Base-by-base conservation (phyloP, 2,888 invertebrate species). In the Agrochola litura region DNA sequence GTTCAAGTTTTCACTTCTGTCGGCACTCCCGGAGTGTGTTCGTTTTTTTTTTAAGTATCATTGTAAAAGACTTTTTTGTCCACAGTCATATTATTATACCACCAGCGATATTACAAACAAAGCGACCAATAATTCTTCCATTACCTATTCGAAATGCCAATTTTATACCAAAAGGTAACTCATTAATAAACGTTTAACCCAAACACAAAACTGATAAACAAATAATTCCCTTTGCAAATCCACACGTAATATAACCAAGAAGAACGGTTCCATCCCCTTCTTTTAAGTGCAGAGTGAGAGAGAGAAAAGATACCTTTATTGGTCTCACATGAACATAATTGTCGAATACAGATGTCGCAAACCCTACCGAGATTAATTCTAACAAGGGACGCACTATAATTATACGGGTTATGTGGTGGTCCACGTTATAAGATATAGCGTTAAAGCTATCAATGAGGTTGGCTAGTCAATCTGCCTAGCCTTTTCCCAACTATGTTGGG, bases 321-420 rank as follows among this genome's bases (percentile, higher is more conserved):
- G 89, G 91, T 91, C 93, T 93, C 94, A 94, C 93, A 94, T 94
- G 95, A 92, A 95, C 93, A 95, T 96, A 95, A 96, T 96, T 95
- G 95, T 95, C 95, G 94, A 94, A 95, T 95, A 94, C 95, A 96
- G 95, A 95, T 96, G 95, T 95, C 94, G 94, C 92, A 89, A 90
- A 91, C 93, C 93, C 93, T 86, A 92, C 93, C 92, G 93, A 95
- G 96, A 96, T 96, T 96, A 95, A 95, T 95, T 95, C 94, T 94
- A 95, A 95, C 95, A 94, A 95, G 96, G 95, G 95, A 94, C 92
- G 90, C 92, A 94, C 93, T 94, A 94, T 94, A 93, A 93, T 94
- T 94, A 94, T 94, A 92, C 92, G 92, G 92, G 91, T 92, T 90
- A 88, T 84, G 73, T 73, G 77, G 56, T 85, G 90, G 90, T 81